Base-by-base conservation (phyloP, 2,797 vertebrate genomes). In the Falco biarmicus region DNA sequence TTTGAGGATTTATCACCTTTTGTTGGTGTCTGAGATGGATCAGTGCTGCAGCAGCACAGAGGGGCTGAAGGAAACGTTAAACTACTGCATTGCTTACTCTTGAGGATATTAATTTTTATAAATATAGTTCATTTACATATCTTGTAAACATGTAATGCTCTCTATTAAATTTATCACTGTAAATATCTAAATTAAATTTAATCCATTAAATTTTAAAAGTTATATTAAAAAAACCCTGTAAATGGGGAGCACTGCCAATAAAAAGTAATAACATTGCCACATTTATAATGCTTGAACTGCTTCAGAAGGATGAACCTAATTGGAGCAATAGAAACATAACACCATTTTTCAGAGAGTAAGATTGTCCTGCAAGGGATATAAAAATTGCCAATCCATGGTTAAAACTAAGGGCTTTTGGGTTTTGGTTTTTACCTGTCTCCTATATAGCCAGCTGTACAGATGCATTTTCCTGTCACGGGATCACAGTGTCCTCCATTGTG, bases 401-500 rank as follows among this genome's bases (percentile, higher is more conserved):
- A 26, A 73, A 87, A 85, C n/a, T 14, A 41, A 85, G 77, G 48
- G 51, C 41, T 93, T 50, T 64, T 63, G 41, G 39, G n/a, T 20
- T 28, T 63, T 71, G 59, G 24, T 85, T 84, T 92, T 97, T 98
- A 99, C 99, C 99, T 99, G 98, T 99, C 99, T 86, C 99, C 99
- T 79, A 99, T 98, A 95, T 99, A 99, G 88, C 99, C 99, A 7
- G 99, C 98, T 29, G 99, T 93, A 69, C 99, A 99, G 93, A 99
- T 97, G 97, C 99, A 99, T 90, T 98, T 99, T 68, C 99, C 99
- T 2, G 98, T 99, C 97, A 99, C 97, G 1, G 99, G 99, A 95
- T 99, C 99, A 77, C 99, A 99, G 83, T 99, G 97, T 29, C 99
- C 99, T 50, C 99, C 98, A 0, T 99, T 99, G 83, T 99, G 99